A percentile compares a stretch with the other conserved stretches of the same genome.
Evolutionary conservation across 2,888 invertebrate genomes (phyloP).

Genomic region (Girardia tigrina): DNA sequence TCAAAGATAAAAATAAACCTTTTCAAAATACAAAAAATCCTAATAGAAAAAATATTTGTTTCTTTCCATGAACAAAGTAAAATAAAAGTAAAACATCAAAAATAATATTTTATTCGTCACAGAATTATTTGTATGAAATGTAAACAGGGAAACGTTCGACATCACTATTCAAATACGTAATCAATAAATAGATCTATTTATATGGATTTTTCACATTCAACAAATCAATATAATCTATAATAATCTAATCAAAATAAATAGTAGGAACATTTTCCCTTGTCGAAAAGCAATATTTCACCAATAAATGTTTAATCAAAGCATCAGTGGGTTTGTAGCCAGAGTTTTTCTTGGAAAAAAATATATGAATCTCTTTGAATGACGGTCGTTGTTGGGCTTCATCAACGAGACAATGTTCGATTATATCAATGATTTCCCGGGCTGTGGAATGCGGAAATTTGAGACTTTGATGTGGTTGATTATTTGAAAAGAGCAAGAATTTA

Average conservation of each 20-base stretch:
- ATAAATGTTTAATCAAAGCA: conserved; percentile 5
- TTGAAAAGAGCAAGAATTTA: not conserved
- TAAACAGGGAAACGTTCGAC: not conserved
- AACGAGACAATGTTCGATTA: not conserved
- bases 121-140: too few species aligned
- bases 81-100: too few species aligned
- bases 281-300: not conserved
- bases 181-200: not conserved
- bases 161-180: conserved; percentile 8
- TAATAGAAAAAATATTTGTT: too few species aligned
- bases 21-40: too few species aligned
- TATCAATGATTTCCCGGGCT: not conserved
- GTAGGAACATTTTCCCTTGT: not conserved
- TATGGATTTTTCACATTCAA: not conserved
- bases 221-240: not conserved
- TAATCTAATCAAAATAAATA: conserved; percentile 11
- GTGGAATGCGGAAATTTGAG: conserved; percentile 1
- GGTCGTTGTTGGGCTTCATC: conserved; percentile 6
- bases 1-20: too few species aligned
- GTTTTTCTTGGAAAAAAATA: conserved; percentile 23
- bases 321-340: not conserved
- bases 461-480: not conserved
- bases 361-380: conserved; percentile 15
- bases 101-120: too few species aligned
- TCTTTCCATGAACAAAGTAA: too few species aligned